Conservation (phyloP, 1,140 invertebrate genomes). For the Eufriesea mexicana region DNA sequence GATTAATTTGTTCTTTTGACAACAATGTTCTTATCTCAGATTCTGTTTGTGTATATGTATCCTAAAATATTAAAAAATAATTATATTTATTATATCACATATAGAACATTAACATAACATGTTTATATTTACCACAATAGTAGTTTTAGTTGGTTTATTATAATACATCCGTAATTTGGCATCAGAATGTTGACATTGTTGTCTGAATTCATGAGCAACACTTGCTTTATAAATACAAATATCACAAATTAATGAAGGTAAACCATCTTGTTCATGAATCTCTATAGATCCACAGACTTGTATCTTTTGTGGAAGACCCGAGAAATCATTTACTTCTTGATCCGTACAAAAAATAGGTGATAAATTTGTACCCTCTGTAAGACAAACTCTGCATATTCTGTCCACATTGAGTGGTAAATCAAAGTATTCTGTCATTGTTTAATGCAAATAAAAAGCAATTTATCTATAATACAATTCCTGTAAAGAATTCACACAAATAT, state of each 20-base stretch:
- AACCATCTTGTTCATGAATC: slow-evolving; percentile 78
- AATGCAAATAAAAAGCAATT: neutral
- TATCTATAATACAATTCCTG: slow-evolving; percentile 28
- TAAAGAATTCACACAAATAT: slow-evolving; percentile 40
- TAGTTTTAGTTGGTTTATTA: slow-evolving; percentile 75
- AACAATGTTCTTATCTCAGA: slow-evolving; percentile 67
- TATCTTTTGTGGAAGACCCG: slow-evolving; percentile 75
- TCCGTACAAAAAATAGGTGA: slow-evolving; percentile 75
- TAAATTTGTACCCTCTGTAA: slow-evolving; percentile 76
- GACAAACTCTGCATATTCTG: slow-evolving; percentile 78
- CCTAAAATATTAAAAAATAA: slow-evolving; percentile 62
- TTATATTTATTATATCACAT: neutral
- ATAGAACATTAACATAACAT: neutral
- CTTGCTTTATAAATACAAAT: slow-evolving; percentile 78
- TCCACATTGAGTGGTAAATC: slow-evolving; percentile 75
- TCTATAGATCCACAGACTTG: slow-evolving; percentile 78
- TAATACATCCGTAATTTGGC: slow-evolving; percentile 75
- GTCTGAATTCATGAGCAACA: slow-evolving; percentile 79
- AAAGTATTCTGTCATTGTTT: slow-evolving; percentile 74
- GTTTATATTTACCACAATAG: slow-evolving; percentile 69
- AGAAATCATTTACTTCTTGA: slow-evolving; percentile 66
- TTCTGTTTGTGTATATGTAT: slow-evolving; percentile 79
- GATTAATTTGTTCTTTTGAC: slow-evolving; percentile 64
- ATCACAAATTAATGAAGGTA: slow-evolving; percentile 79
- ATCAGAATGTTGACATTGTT: slow-evolving; percentile 79